Evolutionary conservation across 30 jellyfish, hydroid and myxozoan genomes (phyloP), one percentile per base, ranked within the genome.

Genomic region (Nemopilema nomurai): DNA sequence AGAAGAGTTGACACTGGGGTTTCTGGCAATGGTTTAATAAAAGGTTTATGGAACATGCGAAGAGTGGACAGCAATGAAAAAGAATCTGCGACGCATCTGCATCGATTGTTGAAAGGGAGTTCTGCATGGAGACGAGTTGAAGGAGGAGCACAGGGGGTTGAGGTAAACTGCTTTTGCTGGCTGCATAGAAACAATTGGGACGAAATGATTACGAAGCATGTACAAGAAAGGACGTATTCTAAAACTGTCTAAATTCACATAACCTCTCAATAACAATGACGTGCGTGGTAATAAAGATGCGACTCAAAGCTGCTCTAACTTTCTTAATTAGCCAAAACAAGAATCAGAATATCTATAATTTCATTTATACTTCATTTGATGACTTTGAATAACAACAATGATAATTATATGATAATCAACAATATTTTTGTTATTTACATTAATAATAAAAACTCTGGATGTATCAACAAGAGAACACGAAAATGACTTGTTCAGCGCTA

Each of bases 371-470:
- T 49, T 80, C 89, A 80, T 80, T 80, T 80, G 73, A 80, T 80
- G 89, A 80, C 66, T 80, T 80, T 69, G 66, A 80, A 65, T 25
- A 80, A 68, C 81, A 67, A 66, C 74, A 41, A 64, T 28, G 28
- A 30, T 64, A 63, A 80, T 79, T 79, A 79, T 80, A 32, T 52
- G 19, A 50, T 80, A 80, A 80, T 80, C 89, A 80, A 79, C 51
- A 80, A 78, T 78, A 78, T 63, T 23, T 67, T 77, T 20, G 22
- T 49, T 80, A 80, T 80, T 80, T 57, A 80, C 89, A 80, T 49
- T 63, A 29, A 25, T n/a, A 71, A 71, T 71, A 71, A 80, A 80
- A 80, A 80, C 81, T 80, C 89, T 80, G 89, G 20, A 49, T 7
- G 57, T 41, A 41, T 41, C 57, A 41, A 41, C 57, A 41, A 3